Evolutionary conservation across 1,140 invertebrate species (phyloP).

Genomic region (Pseudomyrmex pallidus): DNA sequence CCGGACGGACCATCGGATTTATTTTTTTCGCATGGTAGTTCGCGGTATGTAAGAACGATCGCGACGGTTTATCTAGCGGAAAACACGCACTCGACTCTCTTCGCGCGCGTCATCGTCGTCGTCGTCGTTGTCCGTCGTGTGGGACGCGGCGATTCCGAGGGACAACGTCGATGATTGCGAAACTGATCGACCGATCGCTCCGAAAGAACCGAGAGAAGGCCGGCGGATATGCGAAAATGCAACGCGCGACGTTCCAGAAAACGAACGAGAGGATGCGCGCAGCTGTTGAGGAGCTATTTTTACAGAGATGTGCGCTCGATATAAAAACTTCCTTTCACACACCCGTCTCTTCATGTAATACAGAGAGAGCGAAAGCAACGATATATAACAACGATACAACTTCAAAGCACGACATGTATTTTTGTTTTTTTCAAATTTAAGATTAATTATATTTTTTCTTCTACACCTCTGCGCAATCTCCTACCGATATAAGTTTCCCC

Average conservation of each 20-base stretch:
- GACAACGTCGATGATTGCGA: slow-evolving; percentile 51
- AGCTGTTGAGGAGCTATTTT: slow-evolving; percentile 26
- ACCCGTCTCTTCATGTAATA: not conserved
- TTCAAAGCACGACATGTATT: not conserved
- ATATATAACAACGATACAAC: slow-evolving; percentile 6
- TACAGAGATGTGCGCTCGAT: slow-evolving; percentile 23
- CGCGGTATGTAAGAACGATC: slow-evolving; percentile 63
- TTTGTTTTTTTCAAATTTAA: slow-evolving; percentile 3
- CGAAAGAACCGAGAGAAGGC: slow-evolving; percentile 50
- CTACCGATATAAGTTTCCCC: not conserved
- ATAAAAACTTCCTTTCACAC: slow-evolving; percentile 16
- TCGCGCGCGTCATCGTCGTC: slow-evolving; percentile 51
- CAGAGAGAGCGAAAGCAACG: slow-evolving; percentile 24
- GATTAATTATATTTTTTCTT: slow-evolving; percentile 10
- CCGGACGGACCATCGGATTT: slow-evolving; percentile 73
- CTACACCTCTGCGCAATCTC: not conserved
- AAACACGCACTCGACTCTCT: not conserved
- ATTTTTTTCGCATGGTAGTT: slow-evolving; percentile 38
- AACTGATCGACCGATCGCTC: slow-evolving; percentile 13
- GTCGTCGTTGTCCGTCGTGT: slow-evolving; percentile 65
- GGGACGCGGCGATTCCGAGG: slow-evolving; percentile 29
- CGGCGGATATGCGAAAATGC: slow-evolving; percentile 45
- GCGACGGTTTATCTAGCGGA: slow-evolving; percentile 46
- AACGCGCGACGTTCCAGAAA: slow-evolving; percentile 60
- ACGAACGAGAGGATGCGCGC: slow-evolving; percentile 16